phyloP scores from a whole-genome alignment of 2,113 vertebrate species.

The Erythrolamprus reginae region DNA sequence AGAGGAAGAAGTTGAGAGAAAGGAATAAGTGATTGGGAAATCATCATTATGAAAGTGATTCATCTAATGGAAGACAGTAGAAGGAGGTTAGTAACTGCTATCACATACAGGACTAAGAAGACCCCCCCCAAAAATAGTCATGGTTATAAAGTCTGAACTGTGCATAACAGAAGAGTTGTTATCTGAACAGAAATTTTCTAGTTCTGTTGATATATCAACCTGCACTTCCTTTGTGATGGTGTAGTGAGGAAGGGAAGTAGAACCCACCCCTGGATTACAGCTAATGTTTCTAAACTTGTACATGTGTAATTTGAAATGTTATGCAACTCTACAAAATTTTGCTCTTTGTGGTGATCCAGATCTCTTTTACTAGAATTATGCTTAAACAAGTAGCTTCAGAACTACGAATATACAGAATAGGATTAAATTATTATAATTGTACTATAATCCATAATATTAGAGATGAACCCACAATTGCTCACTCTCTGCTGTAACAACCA shows the following conservation, averaged over 20 bases:
- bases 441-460: not conserved
- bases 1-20: not conserved
- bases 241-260: too few relatives aligned
- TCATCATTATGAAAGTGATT: not conserved
- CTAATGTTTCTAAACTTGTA: not conserved
- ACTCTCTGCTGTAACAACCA: not conserved
- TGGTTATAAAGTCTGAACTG: not conserved
- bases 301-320: not conserved
- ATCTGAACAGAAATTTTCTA: not conserved
- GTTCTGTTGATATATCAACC: not conserved
- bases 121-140: not conserved
- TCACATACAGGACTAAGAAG: not conserved
- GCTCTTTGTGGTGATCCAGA: not conserved
- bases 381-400: too few relatives aligned
- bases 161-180: not conserved
- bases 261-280: too few relatives aligned
- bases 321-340: not conserved
- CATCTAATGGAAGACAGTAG: not conserved
- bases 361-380: not conserved
- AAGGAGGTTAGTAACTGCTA: not conserved
- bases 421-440: not conserved
- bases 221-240: too few relatives aligned
- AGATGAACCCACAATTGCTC: not conserved
- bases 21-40: not conserved
- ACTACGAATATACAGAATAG: not conserved